Base-by-base conservation (phyloP, 2,797 vertebrate genomes). In the Cyprinodon diabolis region DNA sequence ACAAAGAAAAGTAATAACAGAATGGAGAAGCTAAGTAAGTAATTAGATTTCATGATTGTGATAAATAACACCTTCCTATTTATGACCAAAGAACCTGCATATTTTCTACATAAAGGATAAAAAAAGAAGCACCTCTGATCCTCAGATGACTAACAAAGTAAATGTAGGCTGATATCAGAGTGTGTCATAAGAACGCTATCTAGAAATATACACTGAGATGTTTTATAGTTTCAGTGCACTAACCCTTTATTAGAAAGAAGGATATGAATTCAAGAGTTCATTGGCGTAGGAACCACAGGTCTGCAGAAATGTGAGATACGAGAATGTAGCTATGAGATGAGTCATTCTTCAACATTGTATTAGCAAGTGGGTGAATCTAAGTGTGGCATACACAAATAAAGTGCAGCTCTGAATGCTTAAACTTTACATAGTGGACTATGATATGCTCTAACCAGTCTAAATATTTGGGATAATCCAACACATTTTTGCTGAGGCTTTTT, bases 211-310 rank as follows among this genome's bases (percentile, higher is more conserved):
- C 10, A 35, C 63, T 23, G 63, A 57, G 52, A 6, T 52, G 56
- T 74, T 30, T 62, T 45, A 52, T 43, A 35, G 47, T 37, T 55
- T 69, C 47, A 69, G 17, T 55, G 56, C 35, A 23, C 40, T n/a
- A 69, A 37, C 37, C 30, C n/a, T 13, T 45, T 35, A 47, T 35
- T 37, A 67, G 40, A 37, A 67, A 67, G 65, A 68, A n/a, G 63
- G 55, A 74, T 58, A 6, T 30, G 48, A 45, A 74, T 15, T 68
- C 57, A 49, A 57, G 49, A 52, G 71, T 40, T 72, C 71, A 66
- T 47, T 51, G 55, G 73, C 23, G 66, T 56, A 75, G 73, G 68
- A 62, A 75, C 8, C 65, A 12, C 43, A 40, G 10, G 55, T 68
- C 14, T 60, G 19, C 30, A 51, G 35, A 68, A 66, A 74, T 37